phyloP scores from a whole-genome alignment of 1,140 invertebrate genomes.

The Ephestia elutella region DNA sequence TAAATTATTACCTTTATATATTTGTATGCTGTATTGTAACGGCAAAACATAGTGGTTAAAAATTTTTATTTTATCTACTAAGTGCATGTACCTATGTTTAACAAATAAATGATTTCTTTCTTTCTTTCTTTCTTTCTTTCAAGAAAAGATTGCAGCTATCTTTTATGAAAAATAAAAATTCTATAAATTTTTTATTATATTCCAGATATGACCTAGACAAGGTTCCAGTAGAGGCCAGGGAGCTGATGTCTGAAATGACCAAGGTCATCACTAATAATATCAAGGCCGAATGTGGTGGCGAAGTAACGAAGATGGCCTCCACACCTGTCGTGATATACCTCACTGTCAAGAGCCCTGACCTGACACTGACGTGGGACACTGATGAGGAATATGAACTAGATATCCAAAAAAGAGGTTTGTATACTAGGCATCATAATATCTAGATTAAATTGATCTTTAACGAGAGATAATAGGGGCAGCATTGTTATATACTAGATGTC shows the following conservation, averaged over 20 bases:
- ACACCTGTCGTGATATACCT: constrained; percentile 75
- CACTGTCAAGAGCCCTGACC: constrained; percentile 62
- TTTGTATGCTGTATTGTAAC: no score
- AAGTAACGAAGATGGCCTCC: constrained; percentile 69
- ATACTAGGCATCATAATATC: background rate
- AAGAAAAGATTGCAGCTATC: no score
- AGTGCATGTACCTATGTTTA: no score
- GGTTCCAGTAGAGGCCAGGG: constrained; percentile 56
- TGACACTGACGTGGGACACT: constrained; percentile 77
- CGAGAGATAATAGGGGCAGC: no score
- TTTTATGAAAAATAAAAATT: no score
- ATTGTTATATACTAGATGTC: no score
- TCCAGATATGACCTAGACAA: constrained; percentile 73
- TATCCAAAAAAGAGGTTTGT: constrained; percentile 74
- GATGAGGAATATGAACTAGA: constrained; percentile 79
- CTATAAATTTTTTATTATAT: constrained; percentile 19
- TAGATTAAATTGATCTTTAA: no score
- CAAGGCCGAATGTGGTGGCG: constrained; percentile 73
- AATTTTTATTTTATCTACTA: no score
- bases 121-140: no score
- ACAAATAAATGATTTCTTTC: no score
- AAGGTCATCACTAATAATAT: constrained; percentile 75
- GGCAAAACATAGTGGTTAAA: no score
- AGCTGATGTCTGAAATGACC: constrained; percentile 71
- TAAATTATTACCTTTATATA: no score